Evolutionary conservation across 2,888 invertebrate species (phyloP), one percentile per base, ranked within the genome.

Genomic region (Herminia tarsipennalis): DNA sequence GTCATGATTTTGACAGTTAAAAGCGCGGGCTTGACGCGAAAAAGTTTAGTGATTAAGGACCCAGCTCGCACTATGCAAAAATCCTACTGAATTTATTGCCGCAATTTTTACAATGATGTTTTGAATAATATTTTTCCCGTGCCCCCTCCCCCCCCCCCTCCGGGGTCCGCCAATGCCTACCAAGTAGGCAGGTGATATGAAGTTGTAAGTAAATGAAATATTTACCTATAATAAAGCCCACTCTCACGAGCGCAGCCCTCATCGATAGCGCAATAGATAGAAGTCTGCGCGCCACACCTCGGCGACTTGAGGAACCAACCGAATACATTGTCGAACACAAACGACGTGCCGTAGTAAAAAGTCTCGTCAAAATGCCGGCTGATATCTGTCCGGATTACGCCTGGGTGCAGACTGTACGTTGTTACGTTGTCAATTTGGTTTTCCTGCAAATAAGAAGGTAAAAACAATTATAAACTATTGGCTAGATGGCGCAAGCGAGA

Each of bases 261-360:
- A 48, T 94, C 94, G 0, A 95, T 84, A 0, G 94, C 92, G 70
- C 95, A 96, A 73, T 95, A 93, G 43, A 96, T 88, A 0, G 93
- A 92, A 0, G 96, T 95, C 82, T 96, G 96, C 0, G 96, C 95
- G 6, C 96, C 96, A 73, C 94, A 93, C 54, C 86, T 86, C 0
- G 94, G 91, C 1, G 92, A 92, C 73, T 94, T 93, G 16, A 93
- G 68, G 61, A 94, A 92, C 32, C 69, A 57, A 0, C 73, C 53
- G 5, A 89, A 67, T 0, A 93, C 22, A 53, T 80, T 67, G 25
- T 81, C 63, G 56, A 81, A 84, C 1, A 76, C 12, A 74, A 82
- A 85, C 0, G 78, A 65, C 4, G 80, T 66, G 0, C 88, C 86
- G 37, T 52, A 69, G 49, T 66, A 60, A 0, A 87, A 56, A 0